These are phyloP conservation scores for Corythaeola cristata DNA, from an alignment of 2,113 vertebrate genomes.

Conservation along the genomic window DNA sequence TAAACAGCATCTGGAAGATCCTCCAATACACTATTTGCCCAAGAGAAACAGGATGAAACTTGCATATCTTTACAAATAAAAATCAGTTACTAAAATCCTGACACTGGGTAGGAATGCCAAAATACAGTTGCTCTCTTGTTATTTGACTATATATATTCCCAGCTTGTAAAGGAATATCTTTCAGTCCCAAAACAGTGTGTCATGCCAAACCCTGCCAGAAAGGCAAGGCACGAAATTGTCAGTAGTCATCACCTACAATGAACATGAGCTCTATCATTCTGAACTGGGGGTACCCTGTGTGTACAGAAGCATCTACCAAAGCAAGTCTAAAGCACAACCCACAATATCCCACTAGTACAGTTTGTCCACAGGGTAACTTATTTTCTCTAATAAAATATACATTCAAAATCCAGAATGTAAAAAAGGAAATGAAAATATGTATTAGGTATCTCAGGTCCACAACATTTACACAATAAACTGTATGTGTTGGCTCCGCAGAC, in stretches of 20 bases:
- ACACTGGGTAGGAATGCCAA: neutral
- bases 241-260: neutral
- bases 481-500: neutral
- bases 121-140: neutral
- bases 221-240: neutral
- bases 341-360: neutral
- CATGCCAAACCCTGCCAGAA: neutral
- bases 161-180: neutral
- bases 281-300: neutral
- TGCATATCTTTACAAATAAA: neutral
- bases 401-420: neutral
- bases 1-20: neutral
- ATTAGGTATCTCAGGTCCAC: neutral
- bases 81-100: neutral
- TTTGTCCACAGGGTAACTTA: neutral
- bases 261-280: neutral
- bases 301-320: neutral
- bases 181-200: neutral
- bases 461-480: neutral
- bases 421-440: neutral
- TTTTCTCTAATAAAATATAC: neutral
- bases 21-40: neutral
- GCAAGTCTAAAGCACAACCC: neutral
- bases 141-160: neutral
- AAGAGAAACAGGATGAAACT: neutral